phyloP scores from a whole-genome alignment of 2,797 vertebrate species.

The Sebastes oblongus region DNA sequence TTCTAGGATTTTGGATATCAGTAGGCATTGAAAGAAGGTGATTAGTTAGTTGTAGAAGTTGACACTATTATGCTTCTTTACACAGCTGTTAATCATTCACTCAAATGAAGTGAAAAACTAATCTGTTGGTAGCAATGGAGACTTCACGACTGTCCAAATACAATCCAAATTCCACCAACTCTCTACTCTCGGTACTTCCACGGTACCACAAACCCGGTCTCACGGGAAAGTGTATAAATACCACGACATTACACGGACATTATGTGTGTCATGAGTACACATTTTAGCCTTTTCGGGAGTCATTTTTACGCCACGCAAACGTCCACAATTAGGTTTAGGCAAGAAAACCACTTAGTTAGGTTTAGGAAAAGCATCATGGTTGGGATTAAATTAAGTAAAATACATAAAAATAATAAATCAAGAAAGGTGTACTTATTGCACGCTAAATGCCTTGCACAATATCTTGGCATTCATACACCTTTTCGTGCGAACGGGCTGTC shows the following conservation, averaged over 20 bases:
- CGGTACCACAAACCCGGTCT: not conserved
- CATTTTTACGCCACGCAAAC: not conserved
- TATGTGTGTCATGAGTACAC: too few species aligned
- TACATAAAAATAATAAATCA: too few species aligned
- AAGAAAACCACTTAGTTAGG: too few species aligned
- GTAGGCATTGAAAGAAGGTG: not conserved
- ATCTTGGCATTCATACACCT: too few species aligned
- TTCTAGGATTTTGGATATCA: not conserved
- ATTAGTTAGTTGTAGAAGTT: constrained; percentile 34
- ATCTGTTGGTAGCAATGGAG: not conserved
- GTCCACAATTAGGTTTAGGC: not conserved
- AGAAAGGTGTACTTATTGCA: too few species aligned
- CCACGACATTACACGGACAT: not conserved
- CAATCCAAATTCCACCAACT: not conserved
- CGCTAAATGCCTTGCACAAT: too few species aligned
- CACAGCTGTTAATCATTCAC: constrained; percentile 40
- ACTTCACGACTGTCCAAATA: not conserved
- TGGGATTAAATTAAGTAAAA: too few species aligned
- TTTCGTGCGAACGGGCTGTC: too few species aligned
- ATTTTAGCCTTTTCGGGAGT: too few species aligned
- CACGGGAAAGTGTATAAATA: not conserved
- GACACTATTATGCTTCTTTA: constrained; percentile 33
- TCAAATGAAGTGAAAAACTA: constrained; percentile 19
- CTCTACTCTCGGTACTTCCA: not conserved
- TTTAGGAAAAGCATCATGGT: too few species aligned